These are phyloP conservation scores for Lonchura striata DNA, from an alignment of 2,113 vertebrate species.

Conservation along the genomic window DNA sequence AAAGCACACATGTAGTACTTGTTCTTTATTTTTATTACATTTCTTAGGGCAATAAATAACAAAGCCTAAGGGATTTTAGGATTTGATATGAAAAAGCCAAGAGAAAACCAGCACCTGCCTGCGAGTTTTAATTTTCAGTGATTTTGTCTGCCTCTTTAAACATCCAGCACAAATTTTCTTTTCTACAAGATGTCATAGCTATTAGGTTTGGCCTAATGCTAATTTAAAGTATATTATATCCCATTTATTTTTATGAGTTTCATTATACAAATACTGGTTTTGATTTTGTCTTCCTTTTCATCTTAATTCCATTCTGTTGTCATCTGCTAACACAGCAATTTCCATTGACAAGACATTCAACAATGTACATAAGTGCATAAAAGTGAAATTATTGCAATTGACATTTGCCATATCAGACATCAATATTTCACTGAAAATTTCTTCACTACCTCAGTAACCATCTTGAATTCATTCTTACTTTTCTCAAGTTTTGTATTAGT, in stretches of 20 bases:
- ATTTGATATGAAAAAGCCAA: fast-evolving
- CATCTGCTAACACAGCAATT: not conserved
- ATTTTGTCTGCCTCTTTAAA: not conserved
- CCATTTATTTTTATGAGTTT: not conserved
- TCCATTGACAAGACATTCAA: not conserved
- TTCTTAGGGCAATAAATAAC: not conserved
- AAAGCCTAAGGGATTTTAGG: not conserved
- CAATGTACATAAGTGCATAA: not conserved
- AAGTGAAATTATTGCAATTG: not conserved
- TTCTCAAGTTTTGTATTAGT: not conserved
- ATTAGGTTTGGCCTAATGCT: not conserved
- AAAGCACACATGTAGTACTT: not conserved
- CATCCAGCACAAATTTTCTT: not conserved
- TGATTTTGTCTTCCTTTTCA: not conserved
- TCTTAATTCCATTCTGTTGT: not conserved
- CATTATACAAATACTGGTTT: not conserved
- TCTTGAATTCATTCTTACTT: not conserved
- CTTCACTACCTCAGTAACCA: not conserved
- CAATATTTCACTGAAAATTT: not conserved
- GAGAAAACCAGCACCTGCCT: not conserved
- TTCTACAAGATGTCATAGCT: not conserved
- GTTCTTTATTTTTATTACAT: not conserved
- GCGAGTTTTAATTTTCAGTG: not conserved
- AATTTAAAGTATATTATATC: not conserved
- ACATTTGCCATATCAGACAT: not conserved